phyloP scores from a whole-genome alignment of 2,888 invertebrate genomes.

The Dascillus cervinus region DNA sequence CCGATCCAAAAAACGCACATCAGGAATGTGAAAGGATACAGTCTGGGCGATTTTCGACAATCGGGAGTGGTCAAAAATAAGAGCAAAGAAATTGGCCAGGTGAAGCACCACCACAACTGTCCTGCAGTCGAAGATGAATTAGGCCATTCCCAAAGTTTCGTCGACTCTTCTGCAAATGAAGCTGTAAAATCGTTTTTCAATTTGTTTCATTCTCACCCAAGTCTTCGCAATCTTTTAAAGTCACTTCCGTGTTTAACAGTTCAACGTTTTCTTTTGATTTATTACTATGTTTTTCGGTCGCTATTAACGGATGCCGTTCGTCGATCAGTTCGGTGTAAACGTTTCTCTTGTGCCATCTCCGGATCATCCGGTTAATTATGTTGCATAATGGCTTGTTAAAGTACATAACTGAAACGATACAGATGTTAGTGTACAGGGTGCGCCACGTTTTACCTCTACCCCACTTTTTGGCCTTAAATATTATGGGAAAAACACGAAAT shows the following conservation, averaged over 20 bases:
- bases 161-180: constrained; percentile 33
- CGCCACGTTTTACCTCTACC: no score
- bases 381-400: constrained; percentile 54
- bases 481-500: no score
- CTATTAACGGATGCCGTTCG: constrained; percentile 42
- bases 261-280: constrained; percentile 14
- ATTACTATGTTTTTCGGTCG: constrained; percentile 19
- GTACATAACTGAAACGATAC: constrained; percentile 53
- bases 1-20: constrained; percentile 82
- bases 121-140: constrained; percentile 40
- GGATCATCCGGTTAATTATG: constrained; percentile 46
- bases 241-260: constrained; percentile 32
- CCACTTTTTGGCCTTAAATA: no score
- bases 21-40: constrained; percentile 63
- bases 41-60: constrained; percentile 52
- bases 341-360: constrained; percentile 44
- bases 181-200: constrained; percentile 1
- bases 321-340: constrained; percentile 48
- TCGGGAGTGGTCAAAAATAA: constrained; percentile 73
- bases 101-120: constrained; percentile 52
- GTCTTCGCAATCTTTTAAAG: constrained; percentile 40
- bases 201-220: constrained; percentile 27
- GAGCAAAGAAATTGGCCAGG: constrained; percentile 67
- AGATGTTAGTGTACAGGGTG: background rate
- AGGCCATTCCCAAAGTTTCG: constrained; percentile 53